A percentile compares a stretch with the other conserved stretches of the same genome.
phyloP scores from a whole-genome alignment of 1,140 invertebrate species.

The Andricus grossulariae region DNA sequence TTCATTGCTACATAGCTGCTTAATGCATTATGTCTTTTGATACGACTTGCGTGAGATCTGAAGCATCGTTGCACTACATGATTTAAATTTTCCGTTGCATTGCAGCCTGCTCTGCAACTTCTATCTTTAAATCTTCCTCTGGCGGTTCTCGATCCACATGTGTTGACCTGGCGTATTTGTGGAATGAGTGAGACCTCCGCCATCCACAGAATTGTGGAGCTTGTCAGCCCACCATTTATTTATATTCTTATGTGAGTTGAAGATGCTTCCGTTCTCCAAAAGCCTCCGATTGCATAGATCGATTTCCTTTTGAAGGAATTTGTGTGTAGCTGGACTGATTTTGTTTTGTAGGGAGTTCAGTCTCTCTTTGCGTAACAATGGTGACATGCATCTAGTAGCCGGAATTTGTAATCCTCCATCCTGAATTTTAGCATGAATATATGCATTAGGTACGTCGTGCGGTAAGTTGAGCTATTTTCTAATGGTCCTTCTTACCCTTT shows the following conservation, averaged over 20 bases:
- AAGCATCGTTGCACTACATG: constrained; percentile 67
- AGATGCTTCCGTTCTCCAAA: constrained; percentile 1
- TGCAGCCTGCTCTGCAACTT: no score
- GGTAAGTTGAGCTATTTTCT: no score
- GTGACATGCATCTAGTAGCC: neutral
- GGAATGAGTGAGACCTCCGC: neutral
- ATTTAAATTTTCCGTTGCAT: constrained; percentile 56
- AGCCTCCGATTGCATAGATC: neutral
- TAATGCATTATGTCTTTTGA: constrained; percentile 61
- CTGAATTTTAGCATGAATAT: constrained; percentile 55
- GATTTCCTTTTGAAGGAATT: constrained; percentile 8
- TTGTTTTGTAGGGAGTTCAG: no score
- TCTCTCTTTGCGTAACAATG: neutral
- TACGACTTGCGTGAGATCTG: constrained; percentile 62
- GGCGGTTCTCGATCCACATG: constrained; percentile 27
- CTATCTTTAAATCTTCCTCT: constrained; percentile 3
- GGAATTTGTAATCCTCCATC: constrained; percentile 58
- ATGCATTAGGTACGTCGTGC: no score
- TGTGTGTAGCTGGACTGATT: neutral
- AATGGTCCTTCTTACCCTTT: no score
- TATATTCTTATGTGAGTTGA: constrained; percentile 10
- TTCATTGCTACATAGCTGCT: constrained; percentile 25
- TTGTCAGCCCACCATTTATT: neutral
- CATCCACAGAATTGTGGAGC: constrained; percentile 32
- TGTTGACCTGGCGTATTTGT: neutral